phyloP scores from a whole-genome alignment of 64 coral and sea anemone species.

The Stylophora pistillata region DNA sequence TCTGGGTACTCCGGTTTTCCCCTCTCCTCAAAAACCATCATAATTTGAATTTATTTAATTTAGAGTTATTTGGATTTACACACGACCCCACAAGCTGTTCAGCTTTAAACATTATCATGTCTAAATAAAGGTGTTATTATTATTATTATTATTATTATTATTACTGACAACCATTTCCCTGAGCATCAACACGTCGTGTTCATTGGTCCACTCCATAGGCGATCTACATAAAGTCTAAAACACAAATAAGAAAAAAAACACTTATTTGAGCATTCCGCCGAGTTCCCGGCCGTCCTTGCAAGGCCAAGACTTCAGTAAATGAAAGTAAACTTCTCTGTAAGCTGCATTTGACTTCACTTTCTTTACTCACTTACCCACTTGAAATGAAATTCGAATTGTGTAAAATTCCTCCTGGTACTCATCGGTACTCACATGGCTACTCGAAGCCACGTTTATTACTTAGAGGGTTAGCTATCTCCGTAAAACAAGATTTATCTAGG shows the following conservation, averaged over 20 bases:
- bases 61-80: too few relatives aligned
- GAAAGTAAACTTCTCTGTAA: not conserved
- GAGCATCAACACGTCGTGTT: slow-evolving; percentile 39
- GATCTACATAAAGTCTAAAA: not conserved
- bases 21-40: too few relatives aligned
- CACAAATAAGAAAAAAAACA: not conserved
- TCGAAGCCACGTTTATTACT: slow-evolving; percentile 1
- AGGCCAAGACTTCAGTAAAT: not conserved
- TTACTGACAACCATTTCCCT: slow-evolving; percentile 58
- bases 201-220: slow-evolving; percentile 51
- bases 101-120: too few relatives aligned
- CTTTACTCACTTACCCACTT: slow-evolving; percentile 26
- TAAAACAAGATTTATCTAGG: slow-evolving; percentile 14
- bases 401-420: slow-evolving; percentile 22
- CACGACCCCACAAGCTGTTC: too few relatives aligned
- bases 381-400: slow-evolving; percentile 27
- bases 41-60: too few relatives aligned
- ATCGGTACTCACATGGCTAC: not conserved
- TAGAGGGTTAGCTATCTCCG: slow-evolving; percentile 26
- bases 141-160: too few relatives aligned
- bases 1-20: too few relatives aligned
- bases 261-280: not conserved
- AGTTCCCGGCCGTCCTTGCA: not conserved
- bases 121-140: too few relatives aligned
- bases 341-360: slow-evolving; percentile 19